phyloP scores from a whole-genome alignment of 2,888 invertebrate species.

The Ischnura elegans region DNA sequence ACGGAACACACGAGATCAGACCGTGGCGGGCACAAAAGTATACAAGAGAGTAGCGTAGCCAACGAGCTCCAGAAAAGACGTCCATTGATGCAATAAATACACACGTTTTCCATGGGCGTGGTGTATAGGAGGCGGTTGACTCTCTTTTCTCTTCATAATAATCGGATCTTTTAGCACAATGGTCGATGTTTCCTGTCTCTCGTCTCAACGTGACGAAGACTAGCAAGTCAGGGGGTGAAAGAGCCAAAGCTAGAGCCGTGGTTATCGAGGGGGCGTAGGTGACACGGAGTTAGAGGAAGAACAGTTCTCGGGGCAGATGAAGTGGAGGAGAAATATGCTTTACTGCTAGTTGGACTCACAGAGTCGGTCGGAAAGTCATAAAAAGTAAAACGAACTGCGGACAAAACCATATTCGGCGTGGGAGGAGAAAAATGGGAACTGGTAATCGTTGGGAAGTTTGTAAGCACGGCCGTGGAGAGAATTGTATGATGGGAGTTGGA shows the following conservation, averaged over 20 bases:
- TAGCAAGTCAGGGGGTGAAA: background rate
- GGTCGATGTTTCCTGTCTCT: background rate
- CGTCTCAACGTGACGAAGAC: too few species aligned
- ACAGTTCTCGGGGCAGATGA: background rate
- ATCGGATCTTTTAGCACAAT: constrained; percentile 17
- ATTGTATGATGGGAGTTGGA: background rate
- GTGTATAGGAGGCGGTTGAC: background rate
- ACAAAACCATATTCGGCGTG: constrained; percentile 35
- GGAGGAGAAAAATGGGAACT: constrained; percentile 14
- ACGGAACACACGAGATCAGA: constrained; percentile 37
- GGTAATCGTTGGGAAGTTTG: background rate
- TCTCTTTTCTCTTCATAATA: background rate
- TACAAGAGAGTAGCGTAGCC: constrained; percentile 4
- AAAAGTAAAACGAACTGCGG: constrained; percentile 35
- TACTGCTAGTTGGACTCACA: background rate
- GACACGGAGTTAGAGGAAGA: background rate
- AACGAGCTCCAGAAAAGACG: background rate
- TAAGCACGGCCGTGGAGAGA: background rate
- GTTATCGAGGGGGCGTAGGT: background rate
- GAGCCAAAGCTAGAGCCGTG: background rate
- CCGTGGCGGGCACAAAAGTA: background rate
- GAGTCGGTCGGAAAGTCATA: constrained; percentile 13
- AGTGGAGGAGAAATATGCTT: background rate
- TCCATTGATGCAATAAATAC: background rate
- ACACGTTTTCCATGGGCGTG: constrained; percentile 12